Percentiles rank a stretch among this genome's conserved stretches.
phyloP scores from a whole-genome alignment of 2,888 invertebrate species.

The Ganaspis brasiliensis region DNA sequence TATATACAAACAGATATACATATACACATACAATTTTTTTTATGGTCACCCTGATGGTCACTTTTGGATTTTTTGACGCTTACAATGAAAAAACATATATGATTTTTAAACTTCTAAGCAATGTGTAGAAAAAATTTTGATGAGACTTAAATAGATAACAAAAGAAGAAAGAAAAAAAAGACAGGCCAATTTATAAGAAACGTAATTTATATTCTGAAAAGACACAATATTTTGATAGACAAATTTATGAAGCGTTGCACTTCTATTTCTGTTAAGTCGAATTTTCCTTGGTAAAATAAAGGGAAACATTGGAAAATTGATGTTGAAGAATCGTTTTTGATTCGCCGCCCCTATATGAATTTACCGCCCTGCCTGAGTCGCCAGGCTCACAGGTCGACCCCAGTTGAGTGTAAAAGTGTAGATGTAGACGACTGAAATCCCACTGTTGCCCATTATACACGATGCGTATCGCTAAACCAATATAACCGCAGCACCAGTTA shows the following conservation, averaged over 20 bases:
- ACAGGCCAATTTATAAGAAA: neutral
- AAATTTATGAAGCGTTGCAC: neutral
- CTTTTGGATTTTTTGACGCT: too few species aligned
- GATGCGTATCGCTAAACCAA: conserved; percentile 7
- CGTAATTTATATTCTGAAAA: neutral
- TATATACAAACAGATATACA: too few species aligned
- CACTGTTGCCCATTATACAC: conserved; percentile 32
- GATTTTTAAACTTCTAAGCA: too few species aligned
- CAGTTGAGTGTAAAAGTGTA: neutral
- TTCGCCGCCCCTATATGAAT: conserved; percentile 42
- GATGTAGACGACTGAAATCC: conserved; percentile 39
- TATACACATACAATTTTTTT: too few species aligned
- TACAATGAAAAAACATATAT: too few species aligned
- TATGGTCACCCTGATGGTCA: too few species aligned
- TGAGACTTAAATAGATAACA: too few species aligned
- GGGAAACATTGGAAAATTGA: conserved; percentile 28
- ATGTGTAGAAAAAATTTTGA: too few species aligned
- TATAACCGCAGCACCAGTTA: conserved; percentile 23
- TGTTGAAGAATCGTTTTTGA: conserved; percentile 39
- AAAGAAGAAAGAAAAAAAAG: too few species aligned
- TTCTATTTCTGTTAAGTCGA: neutral
- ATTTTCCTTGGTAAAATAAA: neutral
- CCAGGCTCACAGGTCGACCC: conserved; percentile 34
- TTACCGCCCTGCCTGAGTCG: conserved; percentile 41
- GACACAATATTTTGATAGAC: neutral